Conservation (phyloP, 2,797 vertebrate species). For the Onychomys arenicola region DNA sequence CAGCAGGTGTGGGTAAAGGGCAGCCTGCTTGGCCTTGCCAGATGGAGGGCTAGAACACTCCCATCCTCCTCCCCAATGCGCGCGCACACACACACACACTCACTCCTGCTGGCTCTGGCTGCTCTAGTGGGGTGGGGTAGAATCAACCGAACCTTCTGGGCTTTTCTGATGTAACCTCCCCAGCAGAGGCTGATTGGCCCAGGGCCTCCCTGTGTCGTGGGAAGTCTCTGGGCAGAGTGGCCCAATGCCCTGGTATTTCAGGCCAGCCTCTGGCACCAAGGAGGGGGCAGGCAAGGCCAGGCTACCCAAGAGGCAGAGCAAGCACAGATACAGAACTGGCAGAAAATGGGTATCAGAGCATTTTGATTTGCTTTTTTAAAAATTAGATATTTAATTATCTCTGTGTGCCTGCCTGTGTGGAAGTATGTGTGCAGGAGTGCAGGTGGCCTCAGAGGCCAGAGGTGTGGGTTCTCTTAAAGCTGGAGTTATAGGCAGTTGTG, state of each 20-base stretch:
- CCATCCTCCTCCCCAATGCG: no score
- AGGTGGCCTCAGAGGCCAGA: background rate
- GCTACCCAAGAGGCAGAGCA: constrained; percentile 53
- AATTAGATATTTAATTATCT: background rate
- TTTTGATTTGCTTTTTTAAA: constrained; percentile 41
- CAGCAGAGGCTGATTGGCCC: constrained; percentile 59
- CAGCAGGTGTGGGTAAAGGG: constrained; percentile 62
- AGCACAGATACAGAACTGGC: background rate
- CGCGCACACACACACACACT: background rate
- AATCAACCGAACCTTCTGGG: constrained; percentile 63
- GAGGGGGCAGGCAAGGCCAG: constrained; percentile 55
- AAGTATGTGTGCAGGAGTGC: background rate
- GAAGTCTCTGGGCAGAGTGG: constrained; percentile 64
- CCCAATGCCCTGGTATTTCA: constrained; percentile 72
- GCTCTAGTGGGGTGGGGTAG: background rate
- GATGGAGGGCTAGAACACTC: constrained; percentile 60
- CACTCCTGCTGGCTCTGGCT: background rate
- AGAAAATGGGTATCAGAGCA: constrained; percentile 39
- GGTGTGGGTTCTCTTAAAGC: background rate
- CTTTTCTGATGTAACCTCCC: constrained; percentile 58
- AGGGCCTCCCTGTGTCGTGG: constrained; percentile 47
- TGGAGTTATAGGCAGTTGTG: background rate
- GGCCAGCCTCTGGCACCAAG: constrained; percentile 67
- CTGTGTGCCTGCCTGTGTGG: background rate
- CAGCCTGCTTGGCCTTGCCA: constrained; percentile 13